These are phyloP conservation scores for Dasypus novemcinctus DNA, from an alignment of 2,113 vertebrate genomes.

Conservation along the genomic window DNA sequence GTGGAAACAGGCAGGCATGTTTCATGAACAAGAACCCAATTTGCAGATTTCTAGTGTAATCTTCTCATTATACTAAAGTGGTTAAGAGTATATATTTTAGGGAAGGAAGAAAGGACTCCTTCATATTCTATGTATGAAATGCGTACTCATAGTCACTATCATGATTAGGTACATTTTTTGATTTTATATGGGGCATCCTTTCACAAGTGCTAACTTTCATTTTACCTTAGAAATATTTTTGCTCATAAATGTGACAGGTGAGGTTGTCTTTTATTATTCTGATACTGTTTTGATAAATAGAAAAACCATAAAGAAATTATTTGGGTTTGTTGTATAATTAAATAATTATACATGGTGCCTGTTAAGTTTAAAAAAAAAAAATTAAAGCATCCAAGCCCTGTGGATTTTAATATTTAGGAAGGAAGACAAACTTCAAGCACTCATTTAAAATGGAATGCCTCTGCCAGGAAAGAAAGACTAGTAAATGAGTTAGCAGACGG, in stretches of 20 bases:
- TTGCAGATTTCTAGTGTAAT: not conserved
- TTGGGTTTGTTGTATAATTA: conserved; percentile 33
- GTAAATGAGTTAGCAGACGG: conserved; percentile 51
- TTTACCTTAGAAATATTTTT: conserved; percentile 26
- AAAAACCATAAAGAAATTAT: conserved; percentile 27
- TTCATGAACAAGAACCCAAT: not conserved
- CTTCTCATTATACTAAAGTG: not conserved
- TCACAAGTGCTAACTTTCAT: conserved; percentile 14
- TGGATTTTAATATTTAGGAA: conserved; percentile 69
- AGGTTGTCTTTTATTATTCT: conserved; percentile 41
- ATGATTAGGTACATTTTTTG: not conserved
- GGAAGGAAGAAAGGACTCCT: not conserved
- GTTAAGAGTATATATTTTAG: not conserved
- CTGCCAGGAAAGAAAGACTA: conserved; percentile 52
- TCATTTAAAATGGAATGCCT: conserved; percentile 49
- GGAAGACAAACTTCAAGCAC: conserved; percentile 50
- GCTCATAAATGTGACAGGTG: not conserved
- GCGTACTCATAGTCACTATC: not conserved
- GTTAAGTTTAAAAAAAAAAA: conserved; percentile 21
- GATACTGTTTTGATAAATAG: conserved; percentile 51
- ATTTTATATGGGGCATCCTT: conserved; percentile 34
- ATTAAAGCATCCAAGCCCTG: not conserved
- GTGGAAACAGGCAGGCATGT: not conserved
- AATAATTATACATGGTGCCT: conserved; percentile 55
- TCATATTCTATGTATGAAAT: not conserved